Evolutionary conservation across 37 sponge, comb jelly and placozoan species (phyloP).

Genomic region (Geodia barretti): DNA sequence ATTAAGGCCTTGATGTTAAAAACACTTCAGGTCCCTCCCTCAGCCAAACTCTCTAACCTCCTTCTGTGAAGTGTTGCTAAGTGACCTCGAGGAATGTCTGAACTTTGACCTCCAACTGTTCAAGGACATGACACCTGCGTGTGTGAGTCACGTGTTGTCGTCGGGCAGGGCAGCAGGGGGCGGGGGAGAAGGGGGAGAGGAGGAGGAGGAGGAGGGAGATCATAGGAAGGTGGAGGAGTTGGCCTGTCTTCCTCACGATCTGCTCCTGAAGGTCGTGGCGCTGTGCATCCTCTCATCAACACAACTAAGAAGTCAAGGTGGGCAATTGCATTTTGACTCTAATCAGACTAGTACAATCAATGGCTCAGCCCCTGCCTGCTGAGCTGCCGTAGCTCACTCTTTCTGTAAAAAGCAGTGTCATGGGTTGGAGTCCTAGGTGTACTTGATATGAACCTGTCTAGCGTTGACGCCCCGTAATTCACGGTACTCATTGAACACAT

Average conservation of each 20-base stretch:
- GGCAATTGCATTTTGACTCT: neutral
- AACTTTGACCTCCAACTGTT: constrained; percentile 44
- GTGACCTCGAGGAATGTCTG: constrained; percentile 65
- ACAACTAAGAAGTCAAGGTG: constrained; percentile 73
- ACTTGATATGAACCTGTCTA: no score
- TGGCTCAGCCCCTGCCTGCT: no score
- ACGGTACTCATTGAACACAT: no score
- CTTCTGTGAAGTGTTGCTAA: constrained; percentile 42
- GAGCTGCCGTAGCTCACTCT: no score
- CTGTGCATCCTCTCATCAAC: constrained; percentile 81
- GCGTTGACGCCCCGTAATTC: no score
- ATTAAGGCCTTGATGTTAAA: no score
- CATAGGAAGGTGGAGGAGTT: neutral
- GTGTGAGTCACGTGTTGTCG: neutral
- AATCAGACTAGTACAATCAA: no score
- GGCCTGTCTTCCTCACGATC: constrained; percentile 48
- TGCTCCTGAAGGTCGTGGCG: constrained; percentile 60
- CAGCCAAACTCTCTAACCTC: neutral
- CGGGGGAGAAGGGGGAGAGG: neutral
- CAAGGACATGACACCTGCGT: neutral
- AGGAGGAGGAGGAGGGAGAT: neutral
- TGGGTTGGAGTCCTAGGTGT: no score
- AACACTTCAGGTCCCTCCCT: no score
- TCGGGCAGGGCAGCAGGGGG: neutral
- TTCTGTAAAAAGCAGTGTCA: no score